A percentile compares a stretch with the other conserved stretches of the same genome.
phyloP scores from a whole-genome alignment of 2,797 vertebrate species.

The Serranus cabrilla region DNA sequence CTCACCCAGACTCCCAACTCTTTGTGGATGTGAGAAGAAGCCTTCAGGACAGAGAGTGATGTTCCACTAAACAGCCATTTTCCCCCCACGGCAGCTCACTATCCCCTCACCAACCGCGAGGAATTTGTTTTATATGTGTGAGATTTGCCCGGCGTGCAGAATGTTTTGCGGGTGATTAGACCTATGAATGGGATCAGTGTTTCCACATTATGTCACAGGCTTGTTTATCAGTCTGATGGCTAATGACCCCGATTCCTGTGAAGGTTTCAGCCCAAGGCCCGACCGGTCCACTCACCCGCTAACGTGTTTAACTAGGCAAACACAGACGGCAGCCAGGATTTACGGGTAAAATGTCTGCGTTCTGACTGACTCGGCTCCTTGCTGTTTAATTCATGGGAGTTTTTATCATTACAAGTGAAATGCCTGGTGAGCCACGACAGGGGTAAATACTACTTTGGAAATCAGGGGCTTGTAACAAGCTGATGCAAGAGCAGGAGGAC shows the following conservation, averaged over 20 bases:
- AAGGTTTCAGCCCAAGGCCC: slow-evolving; percentile 63
- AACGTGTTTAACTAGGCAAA: slow-evolving; percentile 68
- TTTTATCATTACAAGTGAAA: slow-evolving; percentile 74
- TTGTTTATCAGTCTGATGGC: slow-evolving; percentile 79
- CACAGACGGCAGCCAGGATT: slow-evolving; percentile 55
- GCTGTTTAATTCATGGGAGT: slow-evolving; percentile 75
- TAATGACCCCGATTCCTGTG: slow-evolving; percentile 68
- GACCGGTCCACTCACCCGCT: slow-evolving; percentile 51
- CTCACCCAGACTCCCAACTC: slow-evolving; percentile 70
- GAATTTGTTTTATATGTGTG: slow-evolving; percentile 85
- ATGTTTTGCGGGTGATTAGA: slow-evolving; percentile 79
- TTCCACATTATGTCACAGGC: slow-evolving; percentile 85
- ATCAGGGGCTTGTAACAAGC: slow-evolving; percentile 64
- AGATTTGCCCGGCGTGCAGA: slow-evolving; percentile 80
- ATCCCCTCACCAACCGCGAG: slow-evolving; percentile 72
- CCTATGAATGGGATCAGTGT: slow-evolving; percentile 84
- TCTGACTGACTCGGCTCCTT: slow-evolving; percentile 62
- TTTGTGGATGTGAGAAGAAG: slow-evolving; percentile 66
- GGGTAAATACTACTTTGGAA: slow-evolving; percentile 74
- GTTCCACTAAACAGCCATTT: slow-evolving; percentile 64
- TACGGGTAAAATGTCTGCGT: slow-evolving; percentile 68
- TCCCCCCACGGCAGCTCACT: slow-evolving; percentile 54
- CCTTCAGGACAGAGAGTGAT: slow-evolving; percentile 60
- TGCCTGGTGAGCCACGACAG: slow-evolving; percentile 64
- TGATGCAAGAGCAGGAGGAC: slow-evolving; percentile 70